phyloP scores from a whole-genome alignment of 2,113 vertebrate species.

The Syngnathus scovelli region DNA sequence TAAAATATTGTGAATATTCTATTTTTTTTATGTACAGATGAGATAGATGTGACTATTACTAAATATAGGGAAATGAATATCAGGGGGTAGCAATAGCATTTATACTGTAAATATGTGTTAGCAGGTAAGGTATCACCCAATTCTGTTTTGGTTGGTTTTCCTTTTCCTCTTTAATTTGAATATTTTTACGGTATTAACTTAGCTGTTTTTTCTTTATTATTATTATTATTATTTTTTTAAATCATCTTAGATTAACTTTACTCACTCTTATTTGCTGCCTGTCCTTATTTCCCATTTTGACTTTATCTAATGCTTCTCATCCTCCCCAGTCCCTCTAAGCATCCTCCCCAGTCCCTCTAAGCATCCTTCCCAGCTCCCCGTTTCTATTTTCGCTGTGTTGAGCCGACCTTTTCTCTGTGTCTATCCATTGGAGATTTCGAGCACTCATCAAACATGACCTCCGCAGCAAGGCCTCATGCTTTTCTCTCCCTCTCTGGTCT shows the following conservation, averaged over 20 bases:
- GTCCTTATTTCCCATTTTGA: background rate
- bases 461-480: constrained; percentile 39
- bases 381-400: constrained; percentile 42
- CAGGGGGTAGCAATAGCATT: no score
- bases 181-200: no score
- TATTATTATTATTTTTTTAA: background rate
- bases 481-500: constrained; percentile 30
- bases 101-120: no score
- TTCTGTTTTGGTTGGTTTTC: no score
- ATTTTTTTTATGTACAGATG: no score
- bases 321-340: constrained; percentile 12
- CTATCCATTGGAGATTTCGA: constrained; percentile 44
- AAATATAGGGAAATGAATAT: no score
- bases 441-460: constrained; percentile 60
- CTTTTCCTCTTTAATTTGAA: no score
- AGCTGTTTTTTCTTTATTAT: no score
- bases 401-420: constrained; percentile 41
- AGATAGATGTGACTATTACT: no score
- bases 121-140: no score
- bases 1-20: no score
- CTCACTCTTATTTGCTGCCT: background rate
- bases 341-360: constrained; percentile 14
- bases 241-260: background rate
- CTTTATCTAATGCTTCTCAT: constrained; percentile 25
- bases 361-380: constrained; percentile 20